phyloP scores from a whole-genome alignment of 1,140 invertebrate genomes.

The Glossosoma conforme region DNA sequence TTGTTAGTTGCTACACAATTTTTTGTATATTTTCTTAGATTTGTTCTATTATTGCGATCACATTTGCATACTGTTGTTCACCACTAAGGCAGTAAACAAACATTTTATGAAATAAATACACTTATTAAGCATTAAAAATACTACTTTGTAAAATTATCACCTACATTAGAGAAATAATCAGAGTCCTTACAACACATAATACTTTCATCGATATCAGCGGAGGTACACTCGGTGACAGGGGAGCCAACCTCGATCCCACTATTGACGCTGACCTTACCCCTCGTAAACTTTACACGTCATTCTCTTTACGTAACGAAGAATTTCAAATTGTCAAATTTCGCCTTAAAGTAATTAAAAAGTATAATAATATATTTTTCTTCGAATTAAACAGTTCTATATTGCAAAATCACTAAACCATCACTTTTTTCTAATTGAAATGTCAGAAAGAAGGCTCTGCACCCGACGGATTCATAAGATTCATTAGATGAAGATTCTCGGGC shows the following conservation, averaged over 20 bases:
- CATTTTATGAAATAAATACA: constrained; percentile 12
- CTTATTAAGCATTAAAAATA: constrained; percentile 16
- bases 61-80: constrained; percentile 28
- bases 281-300: no score
- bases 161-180: constrained; percentile 4
- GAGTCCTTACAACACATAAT: background rate
- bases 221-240: no score
- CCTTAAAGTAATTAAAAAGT: constrained; percentile 30
- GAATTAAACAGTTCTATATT: constrained; percentile 32
- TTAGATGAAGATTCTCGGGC: constrained; percentile 4
- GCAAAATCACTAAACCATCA: constrained; percentile 32
- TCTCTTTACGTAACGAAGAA: constrained; percentile 27
- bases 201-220: no score
- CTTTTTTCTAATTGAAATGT: constrained; percentile 33
- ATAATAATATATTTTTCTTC: constrained; percentile 24
- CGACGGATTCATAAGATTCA: constrained; percentile 29
- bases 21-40: constrained; percentile 25
- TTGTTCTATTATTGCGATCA: constrained; percentile 32
- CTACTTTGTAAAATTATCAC: constrained; percentile 10
- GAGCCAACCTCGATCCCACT: no score
- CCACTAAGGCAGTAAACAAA: constrained; percentile 17
- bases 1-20: constrained; percentile 14
- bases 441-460: constrained; percentile 31
- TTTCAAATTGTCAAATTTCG: constrained; percentile 32
- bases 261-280: no score